Evolutionary conservation across 2,797 vertebrate species (phyloP).

Genomic region (Nannoperca obscura): DNA sequence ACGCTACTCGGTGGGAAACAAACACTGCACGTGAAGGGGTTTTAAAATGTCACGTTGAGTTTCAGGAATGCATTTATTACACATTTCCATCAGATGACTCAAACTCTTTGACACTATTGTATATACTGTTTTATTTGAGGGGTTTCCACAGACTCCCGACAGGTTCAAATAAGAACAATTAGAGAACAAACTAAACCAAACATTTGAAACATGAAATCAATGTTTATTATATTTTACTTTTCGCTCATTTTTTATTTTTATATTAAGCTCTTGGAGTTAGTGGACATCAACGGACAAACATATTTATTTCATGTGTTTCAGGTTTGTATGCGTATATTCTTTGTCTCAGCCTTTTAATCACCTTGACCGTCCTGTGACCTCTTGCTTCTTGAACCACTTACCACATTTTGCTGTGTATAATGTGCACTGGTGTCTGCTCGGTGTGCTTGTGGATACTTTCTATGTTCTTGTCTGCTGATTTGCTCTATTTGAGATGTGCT

Average conservation of each 20-base stretch:
- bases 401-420: background rate
- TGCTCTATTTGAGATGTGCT: background rate
- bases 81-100: background rate
- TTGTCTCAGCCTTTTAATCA: background rate
- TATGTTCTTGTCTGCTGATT: too few species aligned
- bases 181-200: too few species aligned
- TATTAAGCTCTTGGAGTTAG: too few species aligned
- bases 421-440: background rate
- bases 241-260: too few species aligned
- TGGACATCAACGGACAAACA: too few species aligned
- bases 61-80: background rate
- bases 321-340: background rate
- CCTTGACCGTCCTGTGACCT: background rate
- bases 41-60: background rate
- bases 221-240: too few species aligned
- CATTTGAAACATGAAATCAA: too few species aligned
- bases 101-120: too few species aligned
- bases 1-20: background rate
- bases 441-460: background rate
- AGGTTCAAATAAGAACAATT: too few species aligned
- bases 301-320: background rate
- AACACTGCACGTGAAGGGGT: background rate
- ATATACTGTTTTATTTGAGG: too few species aligned
- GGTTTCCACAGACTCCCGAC: too few species aligned
- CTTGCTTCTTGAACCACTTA: background rate